Evolutionary conservation across 1,140 invertebrate species (phyloP).

Genomic region (Drosophila tropicalis): DNA sequence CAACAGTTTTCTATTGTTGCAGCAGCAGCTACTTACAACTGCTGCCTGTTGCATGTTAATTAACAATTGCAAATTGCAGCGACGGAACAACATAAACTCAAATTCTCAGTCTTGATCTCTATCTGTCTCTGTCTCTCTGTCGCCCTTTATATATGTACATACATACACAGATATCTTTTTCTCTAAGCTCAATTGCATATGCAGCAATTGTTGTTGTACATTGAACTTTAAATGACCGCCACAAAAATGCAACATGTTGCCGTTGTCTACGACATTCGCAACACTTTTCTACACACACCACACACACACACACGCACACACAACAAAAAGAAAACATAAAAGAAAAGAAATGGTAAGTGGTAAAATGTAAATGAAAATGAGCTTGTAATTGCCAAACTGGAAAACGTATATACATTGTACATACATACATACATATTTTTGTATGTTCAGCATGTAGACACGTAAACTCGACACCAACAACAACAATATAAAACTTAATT

Average conservation of each 20-base stretch:
- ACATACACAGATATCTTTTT: too few relatives aligned
- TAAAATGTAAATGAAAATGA: conserved; percentile 59
- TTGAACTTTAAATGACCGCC: conserved; percentile 59
- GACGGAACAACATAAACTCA: not conserved
- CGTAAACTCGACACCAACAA: conserved; percentile 22
- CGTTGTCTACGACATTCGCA: conserved; percentile 30
- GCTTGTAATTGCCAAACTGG: conserved; percentile 55
- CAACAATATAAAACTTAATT: conserved; percentile 24
- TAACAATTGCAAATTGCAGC: conserved; percentile 51
- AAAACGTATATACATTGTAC: conserved; percentile 36
- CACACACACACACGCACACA: not conserved
- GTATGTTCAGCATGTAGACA: conserved; percentile 35
- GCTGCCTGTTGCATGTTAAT: conserved; percentile 45
- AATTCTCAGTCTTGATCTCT: conserved; percentile 28
- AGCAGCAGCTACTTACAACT: conserved; percentile 11
- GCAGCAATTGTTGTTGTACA: conserved; percentile 57
- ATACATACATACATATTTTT: too few relatives aligned
- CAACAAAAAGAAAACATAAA: conserved; percentile 17
- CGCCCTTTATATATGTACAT: conserved; percentile 17
- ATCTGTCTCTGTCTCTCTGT: conserved; percentile 8
- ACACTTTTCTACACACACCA: conserved; percentile 9
- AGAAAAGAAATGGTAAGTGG: conserved; percentile 47
- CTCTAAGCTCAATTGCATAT: too few relatives aligned
- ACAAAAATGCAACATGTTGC: conserved; percentile 45
- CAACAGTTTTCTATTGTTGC: conserved; percentile 53